Base-by-base conservation (phyloP, 2,888 invertebrate genomes). In the Autographa gamma region DNA sequence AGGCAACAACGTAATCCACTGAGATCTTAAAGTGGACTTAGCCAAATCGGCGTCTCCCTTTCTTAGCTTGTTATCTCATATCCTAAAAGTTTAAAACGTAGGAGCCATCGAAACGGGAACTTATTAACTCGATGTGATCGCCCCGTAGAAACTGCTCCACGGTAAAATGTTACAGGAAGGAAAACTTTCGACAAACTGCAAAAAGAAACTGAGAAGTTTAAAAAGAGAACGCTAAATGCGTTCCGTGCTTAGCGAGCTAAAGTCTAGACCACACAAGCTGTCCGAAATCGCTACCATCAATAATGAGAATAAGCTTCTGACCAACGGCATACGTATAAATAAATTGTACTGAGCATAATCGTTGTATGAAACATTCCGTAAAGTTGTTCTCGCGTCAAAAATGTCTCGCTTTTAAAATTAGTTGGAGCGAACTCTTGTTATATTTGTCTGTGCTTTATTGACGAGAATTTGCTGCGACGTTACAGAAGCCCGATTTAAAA, bases 121-220 rank as follows among this genome's bases (percentile, higher is more conserved):
- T 95, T 95, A 95, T 95, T 95, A 95, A 95, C 95, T 95, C 92
- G 94, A 95, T 93, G 95, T 91, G 95, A 95, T 95, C 94, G 94
- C 91, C 90, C 91, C 86, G 92, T 89, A 88, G 92, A 93, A 94
- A 93, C 92, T 91, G 92, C 90, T 93, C 90, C 80, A 90, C 93
- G 90, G 92, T 95, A 94, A 95, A 95, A 95, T 95, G 95, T 95
- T 94, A 94, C 95, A 94, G 93, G 90, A 92, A 91, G 90, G 91
- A 86, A 89, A 95, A 94, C 91, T 93, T 94, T 93, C 88, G 87
- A 88, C 90, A 88, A 94, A 94, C 92, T 93, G 93, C 90, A 93
- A 92, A 94, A 95, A 94, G 93, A 93, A 92, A 91, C 91, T 86
- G 86, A 91, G 84, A 92, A 94, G 91, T 95, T 95, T 93, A 92